Conservation (phyloP, 2,797 vertebrate species). For the Chiloscyllium punctatum region DNA sequence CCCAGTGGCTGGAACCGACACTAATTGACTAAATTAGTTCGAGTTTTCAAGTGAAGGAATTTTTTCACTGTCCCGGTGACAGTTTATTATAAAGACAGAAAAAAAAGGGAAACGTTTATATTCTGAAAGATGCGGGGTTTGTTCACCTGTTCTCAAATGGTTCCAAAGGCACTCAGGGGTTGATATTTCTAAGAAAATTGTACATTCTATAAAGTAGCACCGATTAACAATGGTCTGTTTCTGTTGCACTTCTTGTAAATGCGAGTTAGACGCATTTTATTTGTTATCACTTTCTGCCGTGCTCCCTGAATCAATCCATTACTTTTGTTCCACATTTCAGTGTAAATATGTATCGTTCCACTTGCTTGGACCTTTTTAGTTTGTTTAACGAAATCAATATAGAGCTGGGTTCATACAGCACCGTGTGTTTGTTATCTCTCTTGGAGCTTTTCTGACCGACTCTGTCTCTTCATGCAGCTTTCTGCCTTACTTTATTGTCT, state of each 20-base stretch:
- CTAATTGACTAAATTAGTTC: not conserved
- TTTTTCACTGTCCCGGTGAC: not conserved
- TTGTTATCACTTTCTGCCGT: not conserved
- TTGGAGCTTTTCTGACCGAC: no score
- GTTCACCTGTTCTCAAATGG: not conserved
- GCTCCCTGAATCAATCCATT: constrained; percentile 11
- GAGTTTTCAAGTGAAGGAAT: not conserved
- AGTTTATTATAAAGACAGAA: not conserved
- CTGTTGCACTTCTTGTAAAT: no score
- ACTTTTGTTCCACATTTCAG: not conserved
- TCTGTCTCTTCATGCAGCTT: not conserved
- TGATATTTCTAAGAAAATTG: not conserved
- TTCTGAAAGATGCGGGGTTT: not conserved
- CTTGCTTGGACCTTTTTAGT: not conserved
- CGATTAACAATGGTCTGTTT: not conserved
- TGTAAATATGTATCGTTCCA: constrained; percentile 20
- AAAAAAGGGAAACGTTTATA: not conserved
- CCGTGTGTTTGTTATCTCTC: not conserved
- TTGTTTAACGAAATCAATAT: constrained; percentile 6
- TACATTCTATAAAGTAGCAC: not conserved
- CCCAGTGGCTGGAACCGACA: not conserved
- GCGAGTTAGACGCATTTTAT: not conserved
- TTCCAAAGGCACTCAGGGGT: no score
- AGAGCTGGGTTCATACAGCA: not conserved
- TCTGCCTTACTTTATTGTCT: not conserved